A percentile compares a stretch with the other conserved stretches of the same genome.
These are phyloP conservation scores for Otocyon megalotis DNA, from an alignment of 2,113 vertebrate species.

Conservation along the genomic window DNA sequence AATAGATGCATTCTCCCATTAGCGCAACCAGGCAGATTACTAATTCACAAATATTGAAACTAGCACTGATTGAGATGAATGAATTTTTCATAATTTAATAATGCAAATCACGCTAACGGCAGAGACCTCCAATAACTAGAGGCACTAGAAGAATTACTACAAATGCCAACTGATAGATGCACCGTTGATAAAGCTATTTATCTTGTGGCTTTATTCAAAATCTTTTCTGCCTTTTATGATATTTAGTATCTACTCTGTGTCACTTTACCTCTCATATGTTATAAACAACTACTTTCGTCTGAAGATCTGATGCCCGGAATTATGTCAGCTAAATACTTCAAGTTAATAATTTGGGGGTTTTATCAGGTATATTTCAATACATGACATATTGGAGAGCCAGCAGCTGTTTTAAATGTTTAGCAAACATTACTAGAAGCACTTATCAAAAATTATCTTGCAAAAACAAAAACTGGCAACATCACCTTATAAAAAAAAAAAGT, in stretches of 20 bases:
- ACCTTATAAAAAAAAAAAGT: conserved; percentile 49
- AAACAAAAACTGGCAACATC: not conserved
- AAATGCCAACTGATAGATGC: not conserved
- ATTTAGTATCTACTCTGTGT: conserved; percentile 35
- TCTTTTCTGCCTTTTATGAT: conserved; percentile 1
- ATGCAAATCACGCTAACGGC: conserved; percentile 77
- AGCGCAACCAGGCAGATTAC: conserved; percentile 80
- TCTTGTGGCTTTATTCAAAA: not conserved
- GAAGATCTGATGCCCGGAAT: not conserved
- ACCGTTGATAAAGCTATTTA: not conserved
- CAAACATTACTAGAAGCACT: conserved; percentile 3
- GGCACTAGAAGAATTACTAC: not conserved
- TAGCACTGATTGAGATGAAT: conserved; percentile 86
- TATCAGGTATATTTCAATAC: conserved; percentile 39
- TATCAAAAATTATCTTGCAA: conserved; percentile 54
- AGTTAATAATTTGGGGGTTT: not conserved
- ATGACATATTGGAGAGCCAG: not conserved
- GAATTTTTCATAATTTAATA: conserved; percentile 87
- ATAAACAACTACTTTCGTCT: conserved; percentile 11
- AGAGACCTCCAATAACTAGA: conserved; percentile 20
- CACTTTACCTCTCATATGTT: conserved; percentile 21
- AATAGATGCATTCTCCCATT: conserved; percentile 83
- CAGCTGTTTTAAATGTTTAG: conserved; percentile 55
- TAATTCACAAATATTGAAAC: conserved; percentile 89
- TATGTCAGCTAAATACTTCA: not conserved